A percentile compares a stretch with the other conserved stretches of the same genome.
These are phyloP conservation scores for Antedon mediterranea DNA, from an alignment of 53 echinoderm and acorn worm genomes.

Conservation along the genomic window DNA sequence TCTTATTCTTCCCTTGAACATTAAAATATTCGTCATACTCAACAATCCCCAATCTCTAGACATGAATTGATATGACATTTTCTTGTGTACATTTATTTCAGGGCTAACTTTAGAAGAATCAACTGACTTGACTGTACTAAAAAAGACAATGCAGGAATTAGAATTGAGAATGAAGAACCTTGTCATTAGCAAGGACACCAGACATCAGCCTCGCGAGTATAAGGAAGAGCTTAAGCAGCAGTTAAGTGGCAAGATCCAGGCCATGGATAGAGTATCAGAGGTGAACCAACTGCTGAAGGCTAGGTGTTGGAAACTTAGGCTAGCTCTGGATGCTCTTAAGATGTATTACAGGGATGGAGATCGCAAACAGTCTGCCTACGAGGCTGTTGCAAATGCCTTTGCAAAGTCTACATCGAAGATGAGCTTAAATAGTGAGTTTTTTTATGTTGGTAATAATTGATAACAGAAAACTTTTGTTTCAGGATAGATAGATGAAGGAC, in stretches of 20 bases:
- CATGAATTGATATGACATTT: too few species aligned
- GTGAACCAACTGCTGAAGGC: slow-evolving; percentile 65
- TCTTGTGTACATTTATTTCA: slow-evolving; percentile 7
- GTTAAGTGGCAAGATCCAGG: slow-evolving; percentile 64
- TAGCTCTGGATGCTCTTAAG: slow-evolving; percentile 65
- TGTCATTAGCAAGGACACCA: slow-evolving; percentile 26
- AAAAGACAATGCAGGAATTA: slow-evolving; percentile 22
- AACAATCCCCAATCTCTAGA: too few species aligned
- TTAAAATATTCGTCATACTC: too few species aligned
- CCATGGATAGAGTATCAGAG: slow-evolving; percentile 73
- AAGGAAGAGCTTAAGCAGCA: slow-evolving; percentile 77
- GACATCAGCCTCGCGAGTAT: slow-evolving; percentile 42
- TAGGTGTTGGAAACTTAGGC: slow-evolving; percentile 67
- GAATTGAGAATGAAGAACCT: slow-evolving; percentile 31
- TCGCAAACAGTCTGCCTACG: slow-evolving; percentile 30
- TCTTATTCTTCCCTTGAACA: too few species aligned
- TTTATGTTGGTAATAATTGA: not conserved
- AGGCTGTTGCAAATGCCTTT: slow-evolving; percentile 55
- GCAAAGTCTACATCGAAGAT: slow-evolving; percentile 83
- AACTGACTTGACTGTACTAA: slow-evolving; percentile 39
- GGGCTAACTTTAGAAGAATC: slow-evolving; percentile 71
- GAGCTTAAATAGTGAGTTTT: slow-evolving; percentile 81
- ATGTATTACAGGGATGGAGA: slow-evolving; percentile 58
- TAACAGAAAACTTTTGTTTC: not conserved
- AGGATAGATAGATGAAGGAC: too few species aligned